phyloP scores from a whole-genome alignment of 2,888 invertebrate genomes.

The Pteria penguin region DNA sequence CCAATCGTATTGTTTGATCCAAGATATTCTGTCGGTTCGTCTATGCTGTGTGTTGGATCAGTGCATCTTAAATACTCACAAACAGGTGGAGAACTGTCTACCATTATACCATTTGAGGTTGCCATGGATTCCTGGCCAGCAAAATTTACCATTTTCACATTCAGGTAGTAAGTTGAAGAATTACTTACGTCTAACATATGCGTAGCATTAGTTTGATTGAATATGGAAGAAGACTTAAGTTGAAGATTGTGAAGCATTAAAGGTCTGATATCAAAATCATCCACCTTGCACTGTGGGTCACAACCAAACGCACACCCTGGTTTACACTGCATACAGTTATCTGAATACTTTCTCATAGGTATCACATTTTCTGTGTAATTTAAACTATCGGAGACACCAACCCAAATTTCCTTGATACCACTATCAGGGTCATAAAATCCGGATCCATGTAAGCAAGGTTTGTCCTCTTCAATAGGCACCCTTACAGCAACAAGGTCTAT shows the following conservation, averaged over 20 bases:
- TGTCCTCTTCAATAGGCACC: slow-evolving; percentile 44
- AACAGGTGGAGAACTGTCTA: slow-evolving; percentile 58
- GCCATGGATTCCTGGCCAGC: slow-evolving; percentile 52
- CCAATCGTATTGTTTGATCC: slow-evolving; percentile 60
- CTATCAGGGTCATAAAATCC: slow-evolving; percentile 60
- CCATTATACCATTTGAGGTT: slow-evolving; percentile 55
- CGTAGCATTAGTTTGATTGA: background rate
- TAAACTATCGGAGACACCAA: slow-evolving; percentile 53
- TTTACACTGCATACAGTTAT: slow-evolving; percentile 53
- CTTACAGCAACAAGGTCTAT: slow-evolving; percentile 40
- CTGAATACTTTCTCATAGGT: slow-evolving; percentile 37
- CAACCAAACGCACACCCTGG: slow-evolving; percentile 48
- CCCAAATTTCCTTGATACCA: slow-evolving; percentile 57
- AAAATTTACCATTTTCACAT: slow-evolving; percentile 55
- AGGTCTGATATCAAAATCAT: slow-evolving; percentile 43
- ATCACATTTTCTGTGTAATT: slow-evolving; percentile 45
- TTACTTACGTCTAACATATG: background rate
- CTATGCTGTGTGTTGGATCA: slow-evolving; percentile 56
- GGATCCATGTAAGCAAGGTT: slow-evolving; percentile 53
- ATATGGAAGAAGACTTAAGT: slow-evolving; percentile 13
- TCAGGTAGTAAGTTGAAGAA: slow-evolving; percentile 55
- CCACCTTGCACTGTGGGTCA: slow-evolving; percentile 34
- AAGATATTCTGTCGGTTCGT: slow-evolving; percentile 54
- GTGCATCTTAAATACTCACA: slow-evolving; percentile 58
- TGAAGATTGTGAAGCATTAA: slow-evolving; percentile 25